These are phyloP conservation scores for Columba janthina DNA, from an alignment of 2,113 vertebrate species.

Conservation along the genomic window DNA sequence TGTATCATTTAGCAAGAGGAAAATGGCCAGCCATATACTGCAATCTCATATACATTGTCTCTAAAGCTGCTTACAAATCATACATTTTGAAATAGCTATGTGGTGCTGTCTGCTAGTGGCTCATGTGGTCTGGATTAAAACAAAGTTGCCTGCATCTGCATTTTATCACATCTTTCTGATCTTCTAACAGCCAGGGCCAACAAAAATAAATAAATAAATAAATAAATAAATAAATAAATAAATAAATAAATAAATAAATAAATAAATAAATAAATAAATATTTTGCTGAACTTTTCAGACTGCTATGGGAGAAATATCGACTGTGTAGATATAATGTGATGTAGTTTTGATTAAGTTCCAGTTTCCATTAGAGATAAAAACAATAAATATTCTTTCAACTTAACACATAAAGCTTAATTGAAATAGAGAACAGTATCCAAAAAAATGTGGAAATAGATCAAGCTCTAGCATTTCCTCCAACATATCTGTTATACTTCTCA, in stretches of 20 bases:
- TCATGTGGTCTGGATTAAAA: slow-evolving; percentile 2
- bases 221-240: not conserved
- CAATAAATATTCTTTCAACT: not conserved
- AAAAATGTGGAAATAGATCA: not conserved
- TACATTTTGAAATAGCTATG: not conserved
- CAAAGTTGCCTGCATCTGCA: slow-evolving; percentile 1
- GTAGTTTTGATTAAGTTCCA: not conserved
- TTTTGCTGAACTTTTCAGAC: not conserved
- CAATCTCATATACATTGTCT: not conserved
- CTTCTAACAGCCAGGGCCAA: not conserved
- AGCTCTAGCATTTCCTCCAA: not conserved
- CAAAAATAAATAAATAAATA: not conserved
- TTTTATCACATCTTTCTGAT: slow-evolving; percentile 39
- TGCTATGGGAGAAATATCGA: not conserved
- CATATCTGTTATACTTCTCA: not conserved
- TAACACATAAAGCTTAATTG: not conserved
- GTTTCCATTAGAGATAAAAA: not conserved
- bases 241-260: not conserved
- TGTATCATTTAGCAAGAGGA: slow-evolving; percentile 13
- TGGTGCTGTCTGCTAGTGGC: not conserved
- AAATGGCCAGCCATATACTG: not conserved
- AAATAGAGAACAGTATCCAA: not conserved
- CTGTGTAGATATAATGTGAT: not conserved
- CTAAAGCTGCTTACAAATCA: slow-evolving; percentile 16
- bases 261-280: not conserved